Conservation (phyloP, 2,888 invertebrate genomes). For the Pasiphila rectangulata region DNA sequence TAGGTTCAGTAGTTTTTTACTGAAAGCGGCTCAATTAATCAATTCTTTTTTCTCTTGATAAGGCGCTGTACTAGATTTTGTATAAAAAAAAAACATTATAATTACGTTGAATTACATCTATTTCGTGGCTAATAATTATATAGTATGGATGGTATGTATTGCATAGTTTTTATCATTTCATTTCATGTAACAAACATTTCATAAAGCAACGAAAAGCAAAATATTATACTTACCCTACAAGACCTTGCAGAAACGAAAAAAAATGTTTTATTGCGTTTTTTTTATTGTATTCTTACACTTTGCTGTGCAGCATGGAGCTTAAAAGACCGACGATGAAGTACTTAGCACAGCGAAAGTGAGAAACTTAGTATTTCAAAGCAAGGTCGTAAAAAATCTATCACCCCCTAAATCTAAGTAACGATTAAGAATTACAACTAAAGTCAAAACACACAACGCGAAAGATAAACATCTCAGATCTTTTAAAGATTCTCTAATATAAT, state of each 20-base stretch:
- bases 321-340: no score
- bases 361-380: constrained; percentile 1
- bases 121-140: background rate
- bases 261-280: background rate
- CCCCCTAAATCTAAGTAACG: constrained; percentile 35
- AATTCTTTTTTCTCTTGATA: background rate
- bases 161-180: constrained; percentile 5
- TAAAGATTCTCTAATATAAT: constrained; percentile 39
- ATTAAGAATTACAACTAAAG: constrained; percentile 36
- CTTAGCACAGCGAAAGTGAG: background rate
- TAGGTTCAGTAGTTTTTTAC: no score
- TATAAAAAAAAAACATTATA: background rate
- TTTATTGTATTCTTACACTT: background rate
- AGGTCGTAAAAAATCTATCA: constrained; percentile 38
- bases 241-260: constrained; percentile 6
- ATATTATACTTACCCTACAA: constrained; percentile 24
- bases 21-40: no score
- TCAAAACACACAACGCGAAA: constrained; percentile 29
- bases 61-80: background rate
- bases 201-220: constrained; percentile 30
- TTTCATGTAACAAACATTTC: constrained; percentile 28
- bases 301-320: no score
- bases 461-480: constrained; percentile 49
- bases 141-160: constrained; percentile 15
- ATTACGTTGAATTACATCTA: background rate